These are phyloP conservation scores for Capitulum mitella DNA, from an alignment of 2,888 invertebrate genomes.

Conservation along the genomic window DNA sequence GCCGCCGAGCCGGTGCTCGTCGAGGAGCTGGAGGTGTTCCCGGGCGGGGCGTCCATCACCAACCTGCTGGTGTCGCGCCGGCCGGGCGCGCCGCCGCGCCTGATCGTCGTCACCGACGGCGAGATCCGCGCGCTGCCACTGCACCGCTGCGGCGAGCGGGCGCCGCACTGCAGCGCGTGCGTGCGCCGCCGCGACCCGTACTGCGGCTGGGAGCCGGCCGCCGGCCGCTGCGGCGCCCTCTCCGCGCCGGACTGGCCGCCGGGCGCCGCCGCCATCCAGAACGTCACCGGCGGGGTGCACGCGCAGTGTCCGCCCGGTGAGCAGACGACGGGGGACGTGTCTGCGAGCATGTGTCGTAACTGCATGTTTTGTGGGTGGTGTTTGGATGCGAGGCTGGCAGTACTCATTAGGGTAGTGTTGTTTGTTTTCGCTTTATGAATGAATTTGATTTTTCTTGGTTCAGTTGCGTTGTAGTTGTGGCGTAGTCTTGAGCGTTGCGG, in stretches of 20 bases:
- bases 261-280: constrained; percentile 27
- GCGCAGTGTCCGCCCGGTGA: constrained; percentile 25
- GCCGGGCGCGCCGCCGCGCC: constrained; percentile 56
- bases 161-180: constrained; percentile 61
- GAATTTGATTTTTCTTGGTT: too few species aligned
- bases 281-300: constrained; percentile 29
- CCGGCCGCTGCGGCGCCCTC: constrained; percentile 51
- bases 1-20: constrained; percentile 64
- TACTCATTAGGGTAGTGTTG: background rate
- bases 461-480: too few species aligned
- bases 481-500: too few species aligned
- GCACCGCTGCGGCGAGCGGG: constrained; percentile 61
- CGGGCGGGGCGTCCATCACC: constrained; percentile 45
- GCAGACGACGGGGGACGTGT: background rate
- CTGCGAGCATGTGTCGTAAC: too few species aligned
- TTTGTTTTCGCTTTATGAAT: background rate
- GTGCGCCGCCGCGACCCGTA: constrained; percentile 91
- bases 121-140: constrained; percentile 76
- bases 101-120: constrained; percentile 81
- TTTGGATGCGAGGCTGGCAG: too few species aligned
- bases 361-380: too few species aligned
- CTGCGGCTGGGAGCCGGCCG: constrained; percentile 83
- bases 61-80: constrained; percentile 37
- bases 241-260: constrained; percentile 38
- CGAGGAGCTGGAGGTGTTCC: constrained; percentile 72